phyloP scores from a whole-genome alignment of 1,140 invertebrate genomes.

The Prorops nasuta region DNA sequence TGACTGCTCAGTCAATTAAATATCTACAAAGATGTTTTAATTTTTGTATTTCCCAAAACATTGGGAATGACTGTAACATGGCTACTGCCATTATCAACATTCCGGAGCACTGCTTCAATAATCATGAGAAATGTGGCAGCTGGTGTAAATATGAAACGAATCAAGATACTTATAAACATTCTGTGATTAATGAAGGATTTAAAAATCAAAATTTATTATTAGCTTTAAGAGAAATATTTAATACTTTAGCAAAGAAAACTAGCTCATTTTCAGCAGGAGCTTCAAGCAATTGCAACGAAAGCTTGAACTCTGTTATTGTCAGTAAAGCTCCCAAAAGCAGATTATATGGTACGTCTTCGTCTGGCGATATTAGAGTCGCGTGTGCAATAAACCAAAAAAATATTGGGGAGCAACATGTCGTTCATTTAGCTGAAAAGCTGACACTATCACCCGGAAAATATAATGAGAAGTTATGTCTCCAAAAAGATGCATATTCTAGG shows the following conservation, averaged over 20 bases:
- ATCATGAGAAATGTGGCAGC: conserved; percentile 1
- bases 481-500: neutral
- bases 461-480: neutral
- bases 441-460: neutral
- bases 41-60: conserved; percentile 8
- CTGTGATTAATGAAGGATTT: conserved; percentile 1
- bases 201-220: neutral
- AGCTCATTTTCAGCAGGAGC: neutral
- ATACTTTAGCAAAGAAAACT: neutral
- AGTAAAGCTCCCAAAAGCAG: no score
- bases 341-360: no score
- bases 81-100: conserved; percentile 4
- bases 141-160: conserved; percentile 3
- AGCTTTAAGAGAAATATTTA: neutral
- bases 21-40: conserved; percentile 9
- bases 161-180: conserved; percentile 3
- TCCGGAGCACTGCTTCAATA: neutral
- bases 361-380: no score
- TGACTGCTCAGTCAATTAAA: conserved; percentile 2
- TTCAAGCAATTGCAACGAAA: no score
- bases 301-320: no score
- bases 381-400: conserved; percentile 1
- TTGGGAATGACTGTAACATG: neutral
- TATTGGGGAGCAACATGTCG: neutral
- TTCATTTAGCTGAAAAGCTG: neutral